These are phyloP conservation scores for Lithophane socia DNA, from an alignment of 2,888 invertebrate species.

Conservation along the genomic window DNA sequence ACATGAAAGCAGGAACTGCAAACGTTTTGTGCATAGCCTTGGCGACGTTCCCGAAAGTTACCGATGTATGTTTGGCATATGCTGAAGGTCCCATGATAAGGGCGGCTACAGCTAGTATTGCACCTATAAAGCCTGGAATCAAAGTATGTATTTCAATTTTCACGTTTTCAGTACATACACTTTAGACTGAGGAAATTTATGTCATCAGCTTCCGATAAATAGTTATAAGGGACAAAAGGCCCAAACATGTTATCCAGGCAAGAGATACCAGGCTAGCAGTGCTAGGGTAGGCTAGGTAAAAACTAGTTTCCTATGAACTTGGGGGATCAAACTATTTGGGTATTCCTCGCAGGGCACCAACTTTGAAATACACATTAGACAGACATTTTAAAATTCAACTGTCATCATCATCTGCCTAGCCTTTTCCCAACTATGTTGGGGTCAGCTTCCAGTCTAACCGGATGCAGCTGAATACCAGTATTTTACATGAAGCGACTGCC, in stretches of 20 bases:
- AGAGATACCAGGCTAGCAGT: not conserved
- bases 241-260: not conserved
- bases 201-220: not conserved
- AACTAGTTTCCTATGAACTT: not conserved
- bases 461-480: too few species aligned
- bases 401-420: too few species aligned
- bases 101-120: not conserved
- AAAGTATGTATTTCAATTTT: constrained; percentile 14
- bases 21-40: not conserved
- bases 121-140: constrained; percentile 28
- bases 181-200: not conserved
- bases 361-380: too few species aligned
- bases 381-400: too few species aligned
- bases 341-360: too few species aligned
- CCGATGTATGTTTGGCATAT: not conserved
- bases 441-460: too few species aligned
- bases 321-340: not conserved
- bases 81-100: not conserved
- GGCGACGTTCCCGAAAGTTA: fast-evolving
- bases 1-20: not conserved
- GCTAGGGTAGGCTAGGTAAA: not conserved
- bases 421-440: too few species aligned
- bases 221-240: not conserved
- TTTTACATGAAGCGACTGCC: too few species aligned
- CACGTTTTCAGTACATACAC: not conserved